Evolutionary conservation across 2,888 invertebrate species (phyloP), one percentile per base, ranked within the genome.

Genomic region (Melinaea marsaeus): DNA sequence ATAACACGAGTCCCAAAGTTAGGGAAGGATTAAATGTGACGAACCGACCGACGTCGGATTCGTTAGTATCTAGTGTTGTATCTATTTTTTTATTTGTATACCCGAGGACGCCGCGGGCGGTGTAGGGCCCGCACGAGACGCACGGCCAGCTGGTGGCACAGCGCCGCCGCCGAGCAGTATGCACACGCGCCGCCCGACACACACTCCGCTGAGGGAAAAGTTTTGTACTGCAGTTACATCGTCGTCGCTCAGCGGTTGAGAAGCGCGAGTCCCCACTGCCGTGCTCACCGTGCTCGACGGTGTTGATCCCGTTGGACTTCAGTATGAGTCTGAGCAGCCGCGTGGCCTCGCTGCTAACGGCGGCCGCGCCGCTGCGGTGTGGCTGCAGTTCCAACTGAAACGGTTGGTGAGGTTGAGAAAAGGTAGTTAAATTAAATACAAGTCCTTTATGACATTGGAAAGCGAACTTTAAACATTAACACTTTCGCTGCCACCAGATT

Each of bases 61-160:
- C 37, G 5, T 37, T 37, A 37, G 37, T 7, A 37, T 37, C 37
- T 7, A 37, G 37, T 7, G 37, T 37, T 37, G 4, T 37, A 13
- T 22, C 3, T 48, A 2, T n/a, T 3, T 48, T 13, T 9, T 42
- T n/a, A 13, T 13, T 48, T 63, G 63, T 61, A 61, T 65, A 95
- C 93, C 92, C 72, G 94, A 92, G 96, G 96, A 60, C 94, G 95
- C 78, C 97, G 92, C 73, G 95, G 96, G 68, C 95, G 96, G 60
- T 94, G 95, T 78, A 97, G 92, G 73, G 95, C 96, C 68, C 95
- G 94, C 37, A 97, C 93, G 46, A 97, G 87, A 73, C 95, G 93
- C 60, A 96, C 92, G 11, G 96, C 95, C 46, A 98, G 87, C 83
- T 98, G 98, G 85, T 98, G 98, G 96, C 98, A 98, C 88, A 98